Percentiles rank a stretch among this genome's conserved stretches.
Evolutionary conservation across 2,888 invertebrate species (phyloP).

Genomic region (Caenorhabditis auriculariae): DNA sequence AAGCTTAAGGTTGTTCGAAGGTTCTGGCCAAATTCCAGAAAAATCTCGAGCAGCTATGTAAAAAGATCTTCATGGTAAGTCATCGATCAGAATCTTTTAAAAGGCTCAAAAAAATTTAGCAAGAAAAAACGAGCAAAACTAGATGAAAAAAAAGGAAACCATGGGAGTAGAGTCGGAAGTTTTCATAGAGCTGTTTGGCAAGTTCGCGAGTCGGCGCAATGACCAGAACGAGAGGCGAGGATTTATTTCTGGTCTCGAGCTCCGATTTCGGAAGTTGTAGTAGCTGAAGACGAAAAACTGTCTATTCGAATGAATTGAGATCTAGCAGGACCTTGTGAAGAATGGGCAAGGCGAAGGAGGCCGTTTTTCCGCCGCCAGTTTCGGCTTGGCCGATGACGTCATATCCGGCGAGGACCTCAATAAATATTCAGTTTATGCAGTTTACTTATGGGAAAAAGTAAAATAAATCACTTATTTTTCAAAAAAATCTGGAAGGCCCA

Average conservation of each 20-base stretch:
- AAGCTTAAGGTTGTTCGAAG: too few relatives aligned
- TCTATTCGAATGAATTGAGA: neutral
- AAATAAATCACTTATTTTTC: too few relatives aligned
- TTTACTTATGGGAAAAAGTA: too few relatives aligned
- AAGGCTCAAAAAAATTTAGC: too few relatives aligned
- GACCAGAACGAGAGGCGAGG: slow-evolving; percentile 76
- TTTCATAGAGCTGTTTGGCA: slow-evolving; percentile 77
- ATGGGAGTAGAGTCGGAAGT: slow-evolving; percentile 3
- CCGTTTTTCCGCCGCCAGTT: slow-evolving; percentile 97
- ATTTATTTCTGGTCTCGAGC: neutral
- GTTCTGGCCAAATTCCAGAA: too few relatives aligned
- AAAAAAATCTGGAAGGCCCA: too few relatives aligned
- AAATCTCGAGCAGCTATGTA: too few relatives aligned
- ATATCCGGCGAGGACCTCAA: slow-evolving; percentile 68
- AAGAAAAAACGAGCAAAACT: too few relatives aligned
- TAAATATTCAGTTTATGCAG: neutral
- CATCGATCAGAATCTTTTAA: too few relatives aligned
- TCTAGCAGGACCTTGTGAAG: slow-evolving; percentile 70
- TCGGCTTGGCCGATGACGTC: slow-evolving; percentile 98
- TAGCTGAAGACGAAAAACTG: neutral
- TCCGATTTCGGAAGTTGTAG: slow-evolving; percentile 1
- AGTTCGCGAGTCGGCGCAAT: slow-evolving; percentile 90
- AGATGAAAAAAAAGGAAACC: too few relatives aligned
- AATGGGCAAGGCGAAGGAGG: slow-evolving; percentile 89
- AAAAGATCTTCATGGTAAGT: too few relatives aligned